phyloP scores from a whole-genome alignment of 2,113 vertebrate species.

The Cyprinodon brontotheroides region DNA sequence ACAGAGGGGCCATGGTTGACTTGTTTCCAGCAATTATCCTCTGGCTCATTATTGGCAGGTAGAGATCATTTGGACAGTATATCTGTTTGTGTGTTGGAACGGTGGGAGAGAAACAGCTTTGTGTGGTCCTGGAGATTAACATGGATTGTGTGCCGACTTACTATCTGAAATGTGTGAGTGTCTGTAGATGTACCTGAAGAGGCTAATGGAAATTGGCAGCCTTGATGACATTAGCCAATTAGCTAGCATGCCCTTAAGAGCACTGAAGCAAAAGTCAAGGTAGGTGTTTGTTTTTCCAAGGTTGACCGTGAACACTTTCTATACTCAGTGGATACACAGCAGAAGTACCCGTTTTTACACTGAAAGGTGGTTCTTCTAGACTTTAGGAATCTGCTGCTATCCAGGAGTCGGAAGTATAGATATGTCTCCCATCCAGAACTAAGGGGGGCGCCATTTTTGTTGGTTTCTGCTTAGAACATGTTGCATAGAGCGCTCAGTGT shows the following conservation, averaged over 20 bases:
- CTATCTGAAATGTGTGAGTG: conserved; percentile 11
- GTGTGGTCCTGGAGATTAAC: neutral
- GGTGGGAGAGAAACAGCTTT: neutral
- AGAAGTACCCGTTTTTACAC: neutral
- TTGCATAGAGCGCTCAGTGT: too few species aligned
- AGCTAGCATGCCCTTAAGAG: conserved; percentile 40
- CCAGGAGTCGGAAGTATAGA: neutral
- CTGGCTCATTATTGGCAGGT: conserved; percentile 45
- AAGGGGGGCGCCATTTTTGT: too few species aligned
- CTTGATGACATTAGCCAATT: conserved; percentile 49
- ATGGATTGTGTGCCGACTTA: neutral
- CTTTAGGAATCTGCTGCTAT: neutral
- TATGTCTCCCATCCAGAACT: too few species aligned
- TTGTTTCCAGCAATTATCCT: conserved; percentile 48
- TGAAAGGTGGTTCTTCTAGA: neutral
- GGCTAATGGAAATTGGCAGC: conserved; percentile 47
- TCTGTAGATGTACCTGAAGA: conserved; percentile 21
- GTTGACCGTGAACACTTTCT: conserved; percentile 3
- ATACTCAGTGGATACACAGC: neutral
- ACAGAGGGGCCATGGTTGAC: conserved; percentile 51
- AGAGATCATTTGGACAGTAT: conserved; percentile 6
- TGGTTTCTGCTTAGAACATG: too few species aligned
- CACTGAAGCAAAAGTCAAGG: conserved; percentile 34
- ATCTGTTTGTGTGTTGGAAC: conserved; percentile 2
- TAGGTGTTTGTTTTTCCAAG: conserved; percentile 45